A percentile compares a stretch with the other conserved stretches of the same genome.
phyloP scores from a whole-genome alignment of 2,888 invertebrate species.

The Thera britannica region DNA sequence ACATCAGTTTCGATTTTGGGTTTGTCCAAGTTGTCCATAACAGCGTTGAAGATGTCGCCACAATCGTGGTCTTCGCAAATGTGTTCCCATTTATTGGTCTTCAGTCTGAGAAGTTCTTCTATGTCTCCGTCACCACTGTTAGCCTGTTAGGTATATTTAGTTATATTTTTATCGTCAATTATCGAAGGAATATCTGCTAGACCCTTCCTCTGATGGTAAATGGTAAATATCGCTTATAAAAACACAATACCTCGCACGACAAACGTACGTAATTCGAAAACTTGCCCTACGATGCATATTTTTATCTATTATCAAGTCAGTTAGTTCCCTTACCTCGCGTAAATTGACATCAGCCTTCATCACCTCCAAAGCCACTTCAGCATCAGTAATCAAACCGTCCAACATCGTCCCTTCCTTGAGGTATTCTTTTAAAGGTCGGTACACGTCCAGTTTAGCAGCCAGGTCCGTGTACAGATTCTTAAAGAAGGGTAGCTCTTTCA shows the following conservation, averaged over 20 bases:
- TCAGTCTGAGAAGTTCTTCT: conserved; percentile 45
- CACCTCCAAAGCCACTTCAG: conserved; percentile 51
- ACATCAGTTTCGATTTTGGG: conserved; percentile 56
- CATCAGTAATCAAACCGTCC: conserved; percentile 41
- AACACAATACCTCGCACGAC: no score
- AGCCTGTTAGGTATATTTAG: conserved; percentile 45
- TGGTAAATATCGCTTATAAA: no score
- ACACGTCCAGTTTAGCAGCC: conserved; percentile 60
- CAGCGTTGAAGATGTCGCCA: conserved; percentile 44
- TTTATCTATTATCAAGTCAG: neutral
- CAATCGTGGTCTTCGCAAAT: conserved; percentile 62
- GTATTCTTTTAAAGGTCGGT: conserved; percentile 54
- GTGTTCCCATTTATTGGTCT: conserved; percentile 46
- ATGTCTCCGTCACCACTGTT: conserved; percentile 33
- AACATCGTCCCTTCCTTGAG: conserved; percentile 48
- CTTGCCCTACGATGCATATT: no score
- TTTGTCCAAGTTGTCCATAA: conserved; percentile 54
- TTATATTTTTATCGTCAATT: neutral
- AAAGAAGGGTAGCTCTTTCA: conserved; percentile 59
- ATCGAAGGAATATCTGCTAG: no score
- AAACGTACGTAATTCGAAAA: no score
- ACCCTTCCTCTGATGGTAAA: no score
- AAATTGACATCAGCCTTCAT: conserved; percentile 60
- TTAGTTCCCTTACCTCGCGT: conserved; percentile 54
- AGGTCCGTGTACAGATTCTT: conserved; percentile 55